A percentile compares a stretch with the other conserved stretches of the same genome.
These are phyloP conservation scores for Crossoptilon crossoptilon DNA, from an alignment of 2,797 vertebrate genomes.

Conservation along the genomic window DNA sequence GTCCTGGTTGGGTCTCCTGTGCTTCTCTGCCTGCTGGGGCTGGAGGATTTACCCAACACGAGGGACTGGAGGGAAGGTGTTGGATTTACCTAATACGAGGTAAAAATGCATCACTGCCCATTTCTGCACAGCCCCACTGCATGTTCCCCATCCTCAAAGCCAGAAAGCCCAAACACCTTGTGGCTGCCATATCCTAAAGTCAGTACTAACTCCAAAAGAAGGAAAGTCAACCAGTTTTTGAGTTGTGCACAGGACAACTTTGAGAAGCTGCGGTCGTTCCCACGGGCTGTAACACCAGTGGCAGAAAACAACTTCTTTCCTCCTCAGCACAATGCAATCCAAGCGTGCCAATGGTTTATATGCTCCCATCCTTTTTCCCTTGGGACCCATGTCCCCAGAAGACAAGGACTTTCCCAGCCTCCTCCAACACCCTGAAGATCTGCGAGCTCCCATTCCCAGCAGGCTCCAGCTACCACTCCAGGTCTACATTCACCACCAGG, in stretches of 20 bases:
- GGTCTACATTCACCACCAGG: neutral
- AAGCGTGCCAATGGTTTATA: rapidly evolving
- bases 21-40: neutral
- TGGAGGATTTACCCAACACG: neutral
- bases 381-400: neutral
- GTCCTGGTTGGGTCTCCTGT: neutral
- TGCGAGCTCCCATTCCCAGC: neutral
- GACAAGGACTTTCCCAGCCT: neutral
- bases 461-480: neutral
- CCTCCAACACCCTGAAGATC: neutral
- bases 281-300: neutral
- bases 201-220: neutral
- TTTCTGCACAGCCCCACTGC: neutral
- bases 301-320: neutral
- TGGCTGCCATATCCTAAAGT: neutral
- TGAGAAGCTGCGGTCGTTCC: neutral
- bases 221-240: neutral
- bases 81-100: neutral
- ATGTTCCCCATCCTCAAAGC: neutral
- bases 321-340: rapidly evolving
- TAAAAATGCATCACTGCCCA: neutral
- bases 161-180: neutral
- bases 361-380: neutral
- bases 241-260: neutral
- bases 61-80: neutral